Evolutionary conservation across 2,888 invertebrate genomes (phyloP).

Genomic region (Ophion ventricosus): DNA sequence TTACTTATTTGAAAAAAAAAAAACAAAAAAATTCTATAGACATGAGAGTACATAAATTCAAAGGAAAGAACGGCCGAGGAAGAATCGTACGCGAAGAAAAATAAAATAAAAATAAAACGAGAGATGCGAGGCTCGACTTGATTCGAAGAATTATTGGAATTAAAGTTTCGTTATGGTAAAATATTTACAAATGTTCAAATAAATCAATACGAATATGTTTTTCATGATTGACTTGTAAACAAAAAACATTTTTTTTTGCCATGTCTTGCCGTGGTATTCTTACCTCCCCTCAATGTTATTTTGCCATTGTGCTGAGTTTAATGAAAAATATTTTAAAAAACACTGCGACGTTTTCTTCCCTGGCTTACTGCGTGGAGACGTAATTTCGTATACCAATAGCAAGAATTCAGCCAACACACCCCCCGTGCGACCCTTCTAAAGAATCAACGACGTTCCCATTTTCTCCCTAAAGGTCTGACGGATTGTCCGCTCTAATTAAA

Average conservation of each 20-base stretch:
- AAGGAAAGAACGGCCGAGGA: slow-evolving; percentile 1
- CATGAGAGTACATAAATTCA: slow-evolving; percentile 16
- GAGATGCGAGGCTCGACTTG: neutral
- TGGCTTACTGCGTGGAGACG: neutral
- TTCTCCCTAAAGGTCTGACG: slow-evolving; percentile 15
- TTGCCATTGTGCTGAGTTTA: neutral
- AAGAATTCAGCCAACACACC: slow-evolving; percentile 11
- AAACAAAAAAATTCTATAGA: slow-evolving; percentile 49
- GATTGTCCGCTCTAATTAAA: slow-evolving; percentile 65
- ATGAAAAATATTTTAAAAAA: too few species aligned
- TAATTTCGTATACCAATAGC: neutral
- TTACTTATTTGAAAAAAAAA: slow-evolving; percentile 14
- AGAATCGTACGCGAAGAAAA: neutral
- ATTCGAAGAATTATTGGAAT: neutral
- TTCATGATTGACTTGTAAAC: neutral
- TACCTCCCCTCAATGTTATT: too few species aligned
- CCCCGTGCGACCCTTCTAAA: neutral
- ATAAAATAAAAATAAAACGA: neutral
- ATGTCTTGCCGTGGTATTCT: neutral
- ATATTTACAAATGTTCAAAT: neutral
- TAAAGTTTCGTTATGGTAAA: neutral
- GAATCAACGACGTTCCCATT: slow-evolving; percentile 32
- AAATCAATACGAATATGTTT: neutral
- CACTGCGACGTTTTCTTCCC: neutral
- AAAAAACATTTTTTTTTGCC: neutral